Evolutionary conservation across 2,113 vertebrate species (phyloP), one percentile per base, ranked within the genome.

Genomic region (Oncorhynchus kisutch): DNA sequence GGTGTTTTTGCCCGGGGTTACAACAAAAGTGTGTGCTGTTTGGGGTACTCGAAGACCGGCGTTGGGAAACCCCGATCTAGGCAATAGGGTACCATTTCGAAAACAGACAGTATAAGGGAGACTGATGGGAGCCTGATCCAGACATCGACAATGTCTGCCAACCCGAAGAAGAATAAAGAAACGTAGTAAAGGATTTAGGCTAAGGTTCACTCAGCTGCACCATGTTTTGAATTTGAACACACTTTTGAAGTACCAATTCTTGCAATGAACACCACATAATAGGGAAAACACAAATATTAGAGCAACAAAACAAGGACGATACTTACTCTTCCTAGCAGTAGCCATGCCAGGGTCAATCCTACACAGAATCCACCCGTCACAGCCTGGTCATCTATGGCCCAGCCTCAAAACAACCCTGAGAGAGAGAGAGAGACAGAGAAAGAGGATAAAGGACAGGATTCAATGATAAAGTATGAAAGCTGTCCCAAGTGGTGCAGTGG

Each of bases 271-370:
- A 18, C 16, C 14, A 60, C n/a, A 60, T n/a, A 60, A 60, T 60
- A 24, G 45, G 25, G 13, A 34, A 62, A 54, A 3, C 11, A 7
- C 4, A 45, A 9, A 60, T 62, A 5, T 8, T 9, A 62, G 2
- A n/a, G 5, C 39, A 49, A 75, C 65, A 77, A 11, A 1, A 20
- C 59, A 22, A n/a, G 16, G 7, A 20, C 51, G 22, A 49, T 66
- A 90, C 92, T 90, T 71, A 93, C 92, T 88, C 84, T 93, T 93
- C 80, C 91, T 92, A 11, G 91, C 90, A 77, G 91, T 84, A 48
- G 92, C 92, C 92, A 93, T 93, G 73, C 81, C 84, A 54, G 70
- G 74, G 65, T 75, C 68, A 68, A 83, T 87, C 76, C 60, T 60
- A 78, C 4, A 54, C 67, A 67, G 51, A 18, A 45, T 67, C 39